Evolutionary conservation across 2,113 vertebrate species (phyloP).

Genomic region (Osmerus mordax): DNA sequence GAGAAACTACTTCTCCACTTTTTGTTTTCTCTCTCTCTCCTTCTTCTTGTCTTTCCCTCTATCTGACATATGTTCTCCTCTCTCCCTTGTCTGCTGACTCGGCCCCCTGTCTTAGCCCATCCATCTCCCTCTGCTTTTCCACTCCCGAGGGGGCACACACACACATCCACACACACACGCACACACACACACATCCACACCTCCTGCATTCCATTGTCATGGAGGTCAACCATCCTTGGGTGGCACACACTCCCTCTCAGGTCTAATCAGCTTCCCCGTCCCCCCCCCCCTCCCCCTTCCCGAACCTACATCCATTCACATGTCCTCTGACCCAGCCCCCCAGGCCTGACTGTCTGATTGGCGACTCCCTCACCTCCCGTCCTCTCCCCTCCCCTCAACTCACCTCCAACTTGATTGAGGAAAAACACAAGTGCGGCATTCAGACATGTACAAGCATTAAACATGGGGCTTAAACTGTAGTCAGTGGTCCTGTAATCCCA

Average conservation of each 20-base stretch:
- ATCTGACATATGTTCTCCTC: conserved; percentile 38
- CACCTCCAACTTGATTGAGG: too few relatives aligned
- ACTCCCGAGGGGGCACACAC: conserved; percentile 11
- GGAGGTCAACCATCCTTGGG: conserved; percentile 41
- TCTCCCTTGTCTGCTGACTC: conserved; percentile 48
- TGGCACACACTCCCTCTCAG: conserved; percentile 26
- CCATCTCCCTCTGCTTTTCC: conserved; percentile 34
- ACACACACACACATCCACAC: conserved; percentile 6
- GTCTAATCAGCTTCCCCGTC: conserved; percentile 24
- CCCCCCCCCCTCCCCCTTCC: not conserved
- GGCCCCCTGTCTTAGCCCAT: conserved; percentile 48
- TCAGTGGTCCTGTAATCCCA: too few relatives aligned
- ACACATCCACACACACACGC: not conserved
- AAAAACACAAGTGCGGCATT: too few relatives aligned
- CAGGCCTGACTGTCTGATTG: not conserved
- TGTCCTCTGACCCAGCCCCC: not conserved
- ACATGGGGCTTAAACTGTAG: too few relatives aligned
- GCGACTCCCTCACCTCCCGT: not conserved
- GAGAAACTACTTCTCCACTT: not conserved
- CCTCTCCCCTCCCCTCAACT: not conserved
- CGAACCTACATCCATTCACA: not conserved
- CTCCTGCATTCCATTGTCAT: conserved; percentile 1
- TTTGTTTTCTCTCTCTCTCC: not conserved
- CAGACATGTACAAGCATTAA: too few relatives aligned
- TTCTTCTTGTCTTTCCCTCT: not conserved